phyloP scores from a whole-genome alignment of 2,113 vertebrate species.

The Tamias sibiricus region DNA sequence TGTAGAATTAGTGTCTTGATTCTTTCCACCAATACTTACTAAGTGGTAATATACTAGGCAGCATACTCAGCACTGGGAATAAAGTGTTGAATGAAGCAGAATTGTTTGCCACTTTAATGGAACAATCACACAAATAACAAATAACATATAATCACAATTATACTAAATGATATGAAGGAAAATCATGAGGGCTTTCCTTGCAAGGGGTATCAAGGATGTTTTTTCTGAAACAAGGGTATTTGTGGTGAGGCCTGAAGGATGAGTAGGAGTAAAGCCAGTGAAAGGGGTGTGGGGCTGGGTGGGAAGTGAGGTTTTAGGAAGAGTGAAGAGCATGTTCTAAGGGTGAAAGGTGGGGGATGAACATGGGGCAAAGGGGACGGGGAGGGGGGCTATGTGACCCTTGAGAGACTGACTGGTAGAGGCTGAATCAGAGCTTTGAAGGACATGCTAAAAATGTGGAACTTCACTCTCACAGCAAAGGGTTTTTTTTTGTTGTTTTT shows the following conservation, averaged over 20 bases:
- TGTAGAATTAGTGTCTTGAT: background rate
- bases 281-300: too few relatives aligned
- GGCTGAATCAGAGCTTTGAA: background rate
- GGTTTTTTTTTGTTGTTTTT: too few relatives aligned
- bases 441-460: background rate
- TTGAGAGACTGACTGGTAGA: background rate
- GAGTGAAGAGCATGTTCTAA: background rate
- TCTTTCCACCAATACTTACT: background rate
- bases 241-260: background rate
- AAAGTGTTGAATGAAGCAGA: background rate
- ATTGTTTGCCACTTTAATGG: background rate
- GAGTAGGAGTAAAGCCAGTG: background rate
- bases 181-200: background rate
- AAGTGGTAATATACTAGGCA: background rate
- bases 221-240: background rate
- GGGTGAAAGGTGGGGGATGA: background rate
- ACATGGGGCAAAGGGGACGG: fast-evolving
- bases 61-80: background rate
- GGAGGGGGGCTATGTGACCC: background rate
- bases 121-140: background rate
- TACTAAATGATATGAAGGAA: background rate
- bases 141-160: background rate
- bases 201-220: background rate
- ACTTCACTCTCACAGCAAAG: background rate
- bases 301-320: background rate